Conservation (phyloP, 2,888 invertebrate species). For the Cryptophagus acutangulus region DNA sequence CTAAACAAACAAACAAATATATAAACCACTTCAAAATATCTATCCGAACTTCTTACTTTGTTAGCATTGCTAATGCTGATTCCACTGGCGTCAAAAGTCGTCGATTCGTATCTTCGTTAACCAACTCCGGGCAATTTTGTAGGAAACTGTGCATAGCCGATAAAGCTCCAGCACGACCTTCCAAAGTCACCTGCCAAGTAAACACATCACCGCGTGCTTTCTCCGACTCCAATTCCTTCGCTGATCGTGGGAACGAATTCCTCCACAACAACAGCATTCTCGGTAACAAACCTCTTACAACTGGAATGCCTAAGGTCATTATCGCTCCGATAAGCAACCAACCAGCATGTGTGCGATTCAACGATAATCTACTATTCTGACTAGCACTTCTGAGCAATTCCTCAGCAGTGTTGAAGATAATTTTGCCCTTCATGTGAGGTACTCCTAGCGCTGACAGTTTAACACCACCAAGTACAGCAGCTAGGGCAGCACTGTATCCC, state of each 20-base stretch:
- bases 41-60: slow-evolving; percentile 64
- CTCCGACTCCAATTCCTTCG: slow-evolving; percentile 95
- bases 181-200: slow-evolving; percentile 98
- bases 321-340: slow-evolving; percentile 97
- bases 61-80: slow-evolving; percentile 90
- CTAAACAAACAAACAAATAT: slow-evolving; percentile 50
- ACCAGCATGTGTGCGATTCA: slow-evolving; percentile 93
- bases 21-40: slow-evolving; percentile 6
- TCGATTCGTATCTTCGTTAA: slow-evolving; percentile 87
- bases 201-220: slow-evolving; percentile 94
- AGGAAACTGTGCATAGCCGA: slow-evolving; percentile 94
- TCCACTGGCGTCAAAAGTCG: slow-evolving; percentile 88
- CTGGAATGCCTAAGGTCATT: slow-evolving; percentile 90
- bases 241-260: slow-evolving; percentile 94
- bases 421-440: slow-evolving; percentile 95
- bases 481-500: slow-evolving; percentile 89
- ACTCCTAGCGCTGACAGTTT: slow-evolving; percentile 87
- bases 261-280: slow-evolving; percentile 94
- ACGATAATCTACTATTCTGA: slow-evolving; percentile 90
- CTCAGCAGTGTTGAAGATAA: slow-evolving; percentile 96
- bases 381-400: slow-evolving; percentile 93
- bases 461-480: slow-evolving; percentile 89
- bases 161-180: slow-evolving; percentile 92
- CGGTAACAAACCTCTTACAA: slow-evolving; percentile 86
- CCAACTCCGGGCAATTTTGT: slow-evolving; percentile 82